Conservation (phyloP, 2,113 vertebrate species). For the Oreotrochilus melanogaster region DNA sequence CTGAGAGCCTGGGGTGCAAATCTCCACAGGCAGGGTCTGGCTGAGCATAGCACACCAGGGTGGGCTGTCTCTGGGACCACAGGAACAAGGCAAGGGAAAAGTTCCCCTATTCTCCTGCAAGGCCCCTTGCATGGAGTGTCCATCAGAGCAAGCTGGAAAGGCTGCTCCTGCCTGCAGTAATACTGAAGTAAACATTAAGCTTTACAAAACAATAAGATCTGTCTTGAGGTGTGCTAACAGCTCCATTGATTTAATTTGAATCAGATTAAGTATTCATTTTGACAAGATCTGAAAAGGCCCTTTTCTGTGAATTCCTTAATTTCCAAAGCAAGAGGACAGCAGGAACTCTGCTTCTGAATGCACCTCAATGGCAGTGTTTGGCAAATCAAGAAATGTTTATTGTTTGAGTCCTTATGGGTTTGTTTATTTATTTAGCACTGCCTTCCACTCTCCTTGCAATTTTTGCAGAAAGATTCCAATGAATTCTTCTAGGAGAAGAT, state of each 20-base stretch:
- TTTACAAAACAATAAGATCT: slow-evolving; percentile 53
- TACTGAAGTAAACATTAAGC: slow-evolving; percentile 44
- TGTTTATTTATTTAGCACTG: slow-evolving; percentile 2
- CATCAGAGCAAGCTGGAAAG: slow-evolving; percentile 16
- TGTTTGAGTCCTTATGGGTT: slow-evolving; percentile 15
- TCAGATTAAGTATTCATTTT: slow-evolving; percentile 62
- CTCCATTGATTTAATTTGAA: slow-evolving; percentile 10
- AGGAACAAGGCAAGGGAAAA: not conserved
- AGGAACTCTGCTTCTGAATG: not conserved
- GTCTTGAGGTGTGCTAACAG: not conserved
- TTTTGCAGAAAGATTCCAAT: slow-evolving; percentile 45
- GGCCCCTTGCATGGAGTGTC: not conserved
- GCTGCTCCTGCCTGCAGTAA: not conserved
- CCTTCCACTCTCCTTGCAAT: not conserved
- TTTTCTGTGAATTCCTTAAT: not conserved
- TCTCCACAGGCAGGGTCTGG: rapidly evolving
- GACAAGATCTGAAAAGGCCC: not conserved
- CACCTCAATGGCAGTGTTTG: not conserved
- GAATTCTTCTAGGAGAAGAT: slow-evolving; percentile 20
- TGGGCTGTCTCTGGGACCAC: not conserved
- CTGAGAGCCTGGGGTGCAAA: not conserved
- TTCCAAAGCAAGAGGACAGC: not conserved
- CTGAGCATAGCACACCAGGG: not conserved
- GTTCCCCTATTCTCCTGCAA: not conserved
- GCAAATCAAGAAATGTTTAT: slow-evolving; percentile 25